Evolutionary conservation across 2,797 vertebrate species (phyloP).

Genomic region (Danio aesculapii): DNA sequence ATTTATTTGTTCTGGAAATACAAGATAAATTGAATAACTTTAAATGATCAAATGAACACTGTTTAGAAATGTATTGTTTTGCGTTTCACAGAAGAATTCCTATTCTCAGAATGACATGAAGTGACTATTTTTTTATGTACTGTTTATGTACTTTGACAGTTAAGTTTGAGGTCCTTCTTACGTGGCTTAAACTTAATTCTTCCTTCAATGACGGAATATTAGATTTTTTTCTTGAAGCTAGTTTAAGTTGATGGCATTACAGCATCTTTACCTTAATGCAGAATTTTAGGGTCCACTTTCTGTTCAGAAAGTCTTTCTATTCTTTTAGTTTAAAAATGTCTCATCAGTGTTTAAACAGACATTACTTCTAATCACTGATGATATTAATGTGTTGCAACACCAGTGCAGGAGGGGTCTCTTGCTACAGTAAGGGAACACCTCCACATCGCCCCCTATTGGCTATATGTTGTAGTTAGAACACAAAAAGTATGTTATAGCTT

Average conservation of each 20-base stretch:
- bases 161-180: neutral
- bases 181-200: neutral
- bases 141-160: neutral
- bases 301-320: neutral
- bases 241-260: neutral
- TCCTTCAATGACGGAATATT: neutral
- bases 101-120: neutral
- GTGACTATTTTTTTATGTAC: neutral
- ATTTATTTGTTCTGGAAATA: neutral
- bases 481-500: neutral
- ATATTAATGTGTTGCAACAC: constrained; percentile 26
- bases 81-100: neutral
- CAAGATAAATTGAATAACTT: neutral
- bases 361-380: constrained; percentile 27
- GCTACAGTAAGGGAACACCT: constrained; percentile 73
- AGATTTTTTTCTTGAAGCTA: no score
- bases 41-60: neutral
- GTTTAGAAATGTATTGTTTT: neutral
- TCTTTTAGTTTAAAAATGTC: neutral
- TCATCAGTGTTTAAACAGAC: constrained; percentile 48
- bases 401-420: constrained; percentile 30
- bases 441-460: constrained; percentile 83
- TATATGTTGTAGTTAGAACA: neutral
- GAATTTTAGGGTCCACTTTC: neutral
- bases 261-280: neutral